Conservation (phyloP, 2,888 invertebrate genomes). For the Standfussiana lucernea region DNA sequence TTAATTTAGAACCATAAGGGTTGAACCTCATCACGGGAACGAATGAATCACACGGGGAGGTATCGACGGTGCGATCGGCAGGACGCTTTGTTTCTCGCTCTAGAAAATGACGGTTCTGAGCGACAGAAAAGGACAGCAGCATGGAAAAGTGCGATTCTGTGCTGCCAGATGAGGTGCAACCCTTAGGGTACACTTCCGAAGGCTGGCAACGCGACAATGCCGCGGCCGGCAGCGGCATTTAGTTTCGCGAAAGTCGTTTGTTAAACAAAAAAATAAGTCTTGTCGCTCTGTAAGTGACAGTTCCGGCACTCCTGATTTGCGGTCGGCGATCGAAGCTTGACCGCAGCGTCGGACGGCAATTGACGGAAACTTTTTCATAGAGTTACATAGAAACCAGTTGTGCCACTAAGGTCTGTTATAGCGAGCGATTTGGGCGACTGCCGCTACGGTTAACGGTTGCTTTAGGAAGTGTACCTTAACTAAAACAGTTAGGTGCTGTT, state of each 20-base stretch:
- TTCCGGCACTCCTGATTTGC: not conserved
- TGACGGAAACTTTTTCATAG: not conserved
- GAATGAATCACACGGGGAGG: not conserved
- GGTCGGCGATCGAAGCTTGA: too few relatives aligned
- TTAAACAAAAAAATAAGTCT: not conserved
- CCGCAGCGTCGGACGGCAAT: too few relatives aligned
- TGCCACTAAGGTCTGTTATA: not conserved
- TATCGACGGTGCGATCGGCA: not conserved
- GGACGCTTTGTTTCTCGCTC: not conserved
- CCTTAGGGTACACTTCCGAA: not conserved
- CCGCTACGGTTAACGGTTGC: not conserved
- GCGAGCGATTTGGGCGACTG: not conserved
- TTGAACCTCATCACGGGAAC: not conserved
- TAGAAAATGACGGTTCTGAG: not conserved
- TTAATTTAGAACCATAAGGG: conserved; percentile 9
- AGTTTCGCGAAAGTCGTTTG: not conserved
- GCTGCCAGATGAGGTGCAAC: not conserved
- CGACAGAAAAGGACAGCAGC: not conserved
- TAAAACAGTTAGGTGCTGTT: conserved; percentile 9
- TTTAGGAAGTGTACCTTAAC: not conserved
- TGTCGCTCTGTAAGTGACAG: not conserved
- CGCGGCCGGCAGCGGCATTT: not conserved
- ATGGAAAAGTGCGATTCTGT: not conserved
- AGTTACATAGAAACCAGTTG: not conserved
- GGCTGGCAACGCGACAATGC: not conserved